Evolutionary conservation across 1,140 invertebrate species (phyloP).

Genomic region (Drosophila watanabei): DNA sequence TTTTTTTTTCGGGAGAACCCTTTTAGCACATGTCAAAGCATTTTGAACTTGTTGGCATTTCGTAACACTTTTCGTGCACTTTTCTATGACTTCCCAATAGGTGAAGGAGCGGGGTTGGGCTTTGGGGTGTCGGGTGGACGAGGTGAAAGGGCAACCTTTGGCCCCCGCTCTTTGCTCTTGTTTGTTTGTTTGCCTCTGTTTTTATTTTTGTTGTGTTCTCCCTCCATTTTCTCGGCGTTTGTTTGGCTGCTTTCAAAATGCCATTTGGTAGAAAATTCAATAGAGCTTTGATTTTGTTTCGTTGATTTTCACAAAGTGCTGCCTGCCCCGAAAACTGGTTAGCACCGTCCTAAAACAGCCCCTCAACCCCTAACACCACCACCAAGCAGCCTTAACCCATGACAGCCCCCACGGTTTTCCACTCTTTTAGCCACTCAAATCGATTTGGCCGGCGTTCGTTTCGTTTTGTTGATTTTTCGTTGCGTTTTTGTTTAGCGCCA

Average conservation of each 20-base stretch:
- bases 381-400: conserved; percentile 6
- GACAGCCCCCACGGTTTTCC: conserved; percentile 4
- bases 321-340: conserved; percentile 33
- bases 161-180: conserved; percentile 16
- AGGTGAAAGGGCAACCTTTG: conserved; percentile 35
- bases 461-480: conserved; percentile 79
- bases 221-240: conserved; percentile 48
- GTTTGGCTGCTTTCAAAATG: conserved; percentile 72
- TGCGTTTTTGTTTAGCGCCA: conserved; percentile 76
- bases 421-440: conserved; percentile 53
- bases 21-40: conserved; percentile 82
- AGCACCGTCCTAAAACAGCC: conserved; percentile 27
- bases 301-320: conserved; percentile 81
- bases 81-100: conserved; percentile 64
- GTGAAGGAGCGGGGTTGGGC: neutral
- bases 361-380: neutral
- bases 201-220: conserved; percentile 6
- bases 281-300: conserved; percentile 82
- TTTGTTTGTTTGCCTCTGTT: conserved; percentile 30
- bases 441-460: conserved; percentile 68
- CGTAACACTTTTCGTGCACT: conserved; percentile 73
- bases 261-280: conserved; percentile 82
- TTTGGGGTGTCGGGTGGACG: neutral
- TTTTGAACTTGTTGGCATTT: conserved; percentile 78
- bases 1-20: conserved; percentile 44